Percentiles rank a stretch among this genome's conserved stretches.
phyloP scores from a whole-genome alignment of 2,888 invertebrate species.

The Lithophane leautieri region DNA sequence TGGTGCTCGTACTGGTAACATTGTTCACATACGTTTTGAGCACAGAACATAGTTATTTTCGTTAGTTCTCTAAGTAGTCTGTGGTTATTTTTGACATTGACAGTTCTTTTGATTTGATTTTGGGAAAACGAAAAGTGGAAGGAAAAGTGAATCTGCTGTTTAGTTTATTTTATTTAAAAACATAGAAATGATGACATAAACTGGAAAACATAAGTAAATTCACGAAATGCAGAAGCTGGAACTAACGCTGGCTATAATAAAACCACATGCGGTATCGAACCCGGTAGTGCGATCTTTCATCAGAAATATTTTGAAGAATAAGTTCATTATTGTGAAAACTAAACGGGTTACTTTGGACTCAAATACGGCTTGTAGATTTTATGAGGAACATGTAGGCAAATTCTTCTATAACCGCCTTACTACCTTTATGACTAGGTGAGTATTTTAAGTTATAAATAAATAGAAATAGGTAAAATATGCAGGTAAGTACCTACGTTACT shows the following conservation, averaged over 20 bases:
- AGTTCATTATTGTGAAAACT: constrained; percentile 93
- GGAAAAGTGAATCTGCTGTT: background rate
- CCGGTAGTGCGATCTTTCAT: constrained; percentile 93
- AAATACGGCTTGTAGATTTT: constrained; percentile 93
- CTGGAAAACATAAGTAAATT: constrained; percentile 16
- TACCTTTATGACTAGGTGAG: constrained; percentile 95
- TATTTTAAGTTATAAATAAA: background rate
- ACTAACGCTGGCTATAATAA: constrained; percentile 96
- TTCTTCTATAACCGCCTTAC: constrained; percentile 96
- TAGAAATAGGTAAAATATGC: background rate
- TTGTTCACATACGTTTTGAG: constrained; percentile 14
- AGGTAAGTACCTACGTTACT: background rate
- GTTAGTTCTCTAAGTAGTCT: no score
- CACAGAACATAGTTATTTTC: no score
- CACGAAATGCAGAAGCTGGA: constrained; percentile 88
- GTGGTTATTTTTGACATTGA: constrained; percentile 37
- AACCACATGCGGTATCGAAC: constrained; percentile 95
- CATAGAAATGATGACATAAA: constrained; percentile 65
- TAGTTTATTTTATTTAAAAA: background rate
- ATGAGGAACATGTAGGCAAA: constrained; percentile 94
- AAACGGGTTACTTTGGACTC: constrained; percentile 91
- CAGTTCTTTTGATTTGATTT: constrained; percentile 7
- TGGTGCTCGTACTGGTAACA: constrained; percentile 24
- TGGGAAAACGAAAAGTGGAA: background rate
- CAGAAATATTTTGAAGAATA: constrained; percentile 92